phyloP scores from a whole-genome alignment of 2,888 invertebrate genomes.

The Gymnocheta viridis region DNA sequence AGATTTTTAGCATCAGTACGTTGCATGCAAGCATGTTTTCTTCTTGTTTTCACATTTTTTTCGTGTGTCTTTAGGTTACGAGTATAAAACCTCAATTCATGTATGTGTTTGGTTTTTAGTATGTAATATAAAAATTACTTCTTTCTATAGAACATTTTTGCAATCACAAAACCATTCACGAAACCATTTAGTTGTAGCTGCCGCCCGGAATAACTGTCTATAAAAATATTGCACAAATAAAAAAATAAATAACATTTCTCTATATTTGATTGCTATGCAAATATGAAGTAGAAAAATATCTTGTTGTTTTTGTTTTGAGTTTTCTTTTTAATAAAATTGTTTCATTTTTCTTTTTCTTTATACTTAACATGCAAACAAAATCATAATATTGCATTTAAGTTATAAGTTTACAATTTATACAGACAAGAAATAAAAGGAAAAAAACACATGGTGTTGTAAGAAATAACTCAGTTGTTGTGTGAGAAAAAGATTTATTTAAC shows the following conservation, averaged over 20 bases:
- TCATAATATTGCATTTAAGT: conserved; percentile 58
- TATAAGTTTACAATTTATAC: conserved; percentile 33
- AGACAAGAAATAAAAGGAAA: neutral
- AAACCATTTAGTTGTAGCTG: conserved; percentile 39
- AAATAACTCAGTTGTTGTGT: conserved; percentile 30
- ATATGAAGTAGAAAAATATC: conserved; percentile 45
- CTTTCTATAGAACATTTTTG: conserved; percentile 10
- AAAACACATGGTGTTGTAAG: conserved; percentile 27
- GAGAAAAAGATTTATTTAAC: conserved; percentile 44
- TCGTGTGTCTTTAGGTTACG: conserved; percentile 1
- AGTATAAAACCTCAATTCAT: conserved; percentile 9
- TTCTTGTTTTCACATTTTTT: neutral
- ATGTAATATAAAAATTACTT: conserved; percentile 4
- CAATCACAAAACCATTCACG: conserved; percentile 60
- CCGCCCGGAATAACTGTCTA: conserved; percentile 41
- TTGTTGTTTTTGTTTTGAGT: neutral
- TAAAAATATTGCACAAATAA: conserved; percentile 25
- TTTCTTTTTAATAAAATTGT: conserved; percentile 36
- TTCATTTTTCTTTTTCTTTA: conserved; percentile 44
- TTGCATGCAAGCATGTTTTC: neutral
- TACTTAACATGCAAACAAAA: conserved; percentile 28
- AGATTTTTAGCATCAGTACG: conserved; percentile 21
- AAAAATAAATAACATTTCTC: conserved; percentile 26
- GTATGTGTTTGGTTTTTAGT: conserved; percentile 13
- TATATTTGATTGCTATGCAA: conserved; percentile 65